Conservation (phyloP, 2,113 vertebrate species). For the Tychaedon coryphoeus region DNA sequence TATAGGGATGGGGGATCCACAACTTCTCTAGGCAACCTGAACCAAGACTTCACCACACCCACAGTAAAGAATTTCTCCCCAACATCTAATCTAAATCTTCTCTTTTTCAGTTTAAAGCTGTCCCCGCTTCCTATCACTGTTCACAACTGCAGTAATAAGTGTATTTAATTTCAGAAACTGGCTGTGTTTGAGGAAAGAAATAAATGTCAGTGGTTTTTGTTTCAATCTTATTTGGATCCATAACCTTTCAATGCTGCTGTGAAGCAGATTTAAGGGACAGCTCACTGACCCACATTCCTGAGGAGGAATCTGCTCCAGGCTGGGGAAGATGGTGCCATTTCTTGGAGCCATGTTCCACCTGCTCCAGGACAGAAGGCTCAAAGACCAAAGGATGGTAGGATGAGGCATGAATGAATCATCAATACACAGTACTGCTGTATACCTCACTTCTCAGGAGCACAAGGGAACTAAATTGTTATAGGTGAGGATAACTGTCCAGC, state of each 20-base stretch:
- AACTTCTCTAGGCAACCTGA: background rate
- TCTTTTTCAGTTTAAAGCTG: background rate
- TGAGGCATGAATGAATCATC: background rate
- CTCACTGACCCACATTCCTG: background rate
- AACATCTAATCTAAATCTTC: background rate
- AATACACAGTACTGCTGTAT: background rate
- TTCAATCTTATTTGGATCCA: background rate
- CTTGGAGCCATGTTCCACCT: background rate
- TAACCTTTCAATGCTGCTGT: accelerated
- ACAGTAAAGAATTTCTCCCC: background rate
- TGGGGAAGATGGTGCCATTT: background rate
- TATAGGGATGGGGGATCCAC: background rate
- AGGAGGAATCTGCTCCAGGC: background rate
- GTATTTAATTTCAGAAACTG: background rate
- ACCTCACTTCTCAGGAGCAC: accelerated
- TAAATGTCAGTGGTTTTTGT: background rate
- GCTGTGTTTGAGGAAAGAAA: background rate
- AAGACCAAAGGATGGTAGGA: background rate
- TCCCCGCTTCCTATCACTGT: background rate
- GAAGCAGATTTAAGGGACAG: background rate
- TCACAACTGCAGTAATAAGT: background rate
- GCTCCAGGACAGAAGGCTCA: background rate
- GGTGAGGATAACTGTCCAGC: too few relatives aligned
- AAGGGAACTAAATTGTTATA: background rate
- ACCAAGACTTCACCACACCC: background rate